Evolutionary conservation across 2,797 vertebrate species (phyloP).

Genomic region (Sebastes goodei): DNA sequence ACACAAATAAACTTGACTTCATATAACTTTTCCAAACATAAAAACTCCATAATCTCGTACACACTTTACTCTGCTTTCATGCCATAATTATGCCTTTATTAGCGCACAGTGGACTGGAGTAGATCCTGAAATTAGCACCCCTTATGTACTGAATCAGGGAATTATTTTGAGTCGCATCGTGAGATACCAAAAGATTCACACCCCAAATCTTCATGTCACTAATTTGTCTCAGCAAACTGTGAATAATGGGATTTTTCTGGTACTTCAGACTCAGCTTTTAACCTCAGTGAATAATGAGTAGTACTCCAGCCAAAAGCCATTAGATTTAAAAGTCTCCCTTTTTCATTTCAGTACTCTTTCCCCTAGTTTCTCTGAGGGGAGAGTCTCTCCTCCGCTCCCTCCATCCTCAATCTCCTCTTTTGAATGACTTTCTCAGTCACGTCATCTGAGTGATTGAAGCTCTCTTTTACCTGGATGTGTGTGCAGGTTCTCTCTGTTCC

Average conservation of each 20-base stretch:
- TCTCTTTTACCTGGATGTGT: background rate
- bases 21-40: too few relatives aligned
- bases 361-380: background rate
- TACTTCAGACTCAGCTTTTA: background rate
- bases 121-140: too few relatives aligned
- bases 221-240: background rate
- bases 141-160: background rate
- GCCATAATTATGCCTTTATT: too few relatives aligned
- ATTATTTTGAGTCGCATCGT: background rate
- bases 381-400: background rate
- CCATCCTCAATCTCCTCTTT: background rate
- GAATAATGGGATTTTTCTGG: background rate
- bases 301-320: background rate
- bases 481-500: conserved; percentile 94
- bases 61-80: too few relatives aligned
- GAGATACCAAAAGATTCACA: background rate
- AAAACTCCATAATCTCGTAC: too few relatives aligned
- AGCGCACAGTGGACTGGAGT: too few relatives aligned
- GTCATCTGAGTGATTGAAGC: background rate
- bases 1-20: too few relatives aligned
- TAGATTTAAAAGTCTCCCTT: background rate
- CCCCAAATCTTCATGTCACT: background rate
- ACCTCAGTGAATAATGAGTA: background rate
- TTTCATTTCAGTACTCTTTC: background rate
- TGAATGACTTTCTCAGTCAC: background rate